A percentile compares a stretch with the other conserved stretches of the same genome.
Evolutionary conservation across 2,888 invertebrate genomes (phyloP).

Genomic region (Pterostichus madidus): DNA sequence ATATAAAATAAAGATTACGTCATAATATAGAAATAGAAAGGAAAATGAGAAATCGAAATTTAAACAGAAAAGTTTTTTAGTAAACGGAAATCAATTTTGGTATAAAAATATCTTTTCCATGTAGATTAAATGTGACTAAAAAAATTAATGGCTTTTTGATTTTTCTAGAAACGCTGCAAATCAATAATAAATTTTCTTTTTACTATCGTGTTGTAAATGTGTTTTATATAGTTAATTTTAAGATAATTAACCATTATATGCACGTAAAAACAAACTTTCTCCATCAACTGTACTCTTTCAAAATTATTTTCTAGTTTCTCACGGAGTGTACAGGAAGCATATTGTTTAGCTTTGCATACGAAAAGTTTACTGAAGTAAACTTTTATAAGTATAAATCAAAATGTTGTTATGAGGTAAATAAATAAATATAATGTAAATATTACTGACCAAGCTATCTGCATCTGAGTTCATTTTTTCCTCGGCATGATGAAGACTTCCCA

Average conservation of each 20-base stretch:
- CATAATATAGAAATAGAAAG: slow-evolving; percentile 33
- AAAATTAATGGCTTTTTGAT: neutral
- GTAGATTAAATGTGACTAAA: slow-evolving; percentile 5
- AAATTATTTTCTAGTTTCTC: slow-evolving; percentile 54
- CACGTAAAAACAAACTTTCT: slow-evolving; percentile 49
- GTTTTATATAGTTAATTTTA: slow-evolving; percentile 13
- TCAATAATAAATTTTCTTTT: slow-evolving; percentile 13
- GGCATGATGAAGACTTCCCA: slow-evolving; percentile 79
- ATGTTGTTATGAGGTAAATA: neutral
- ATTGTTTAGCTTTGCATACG: slow-evolving; percentile 52
- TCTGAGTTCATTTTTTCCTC: slow-evolving; percentile 86
- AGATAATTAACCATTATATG: slow-evolving; percentile 24
- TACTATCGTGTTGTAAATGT: neutral
- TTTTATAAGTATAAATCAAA: neutral
- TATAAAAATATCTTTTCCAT: slow-evolving; percentile 15
- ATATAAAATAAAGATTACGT: slow-evolving; percentile 34
- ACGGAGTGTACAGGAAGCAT: slow-evolving; percentile 61
- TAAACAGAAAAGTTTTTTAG: slow-evolving; percentile 1
- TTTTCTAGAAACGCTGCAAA: neutral
- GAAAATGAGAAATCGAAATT: slow-evolving; percentile 15
- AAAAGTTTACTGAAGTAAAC: slow-evolving; percentile 34
- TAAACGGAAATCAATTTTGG: slow-evolving; percentile 23
- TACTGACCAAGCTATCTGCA: slow-evolving; percentile 85
- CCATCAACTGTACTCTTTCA: slow-evolving; percentile 35
- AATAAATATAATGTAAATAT: slow-evolving; percentile 66